Percentiles rank a stretch among this genome's conserved stretches.
Evolutionary conservation across 2,888 invertebrate genomes (phyloP).

Genomic region (Ophion ventricosus): DNA sequence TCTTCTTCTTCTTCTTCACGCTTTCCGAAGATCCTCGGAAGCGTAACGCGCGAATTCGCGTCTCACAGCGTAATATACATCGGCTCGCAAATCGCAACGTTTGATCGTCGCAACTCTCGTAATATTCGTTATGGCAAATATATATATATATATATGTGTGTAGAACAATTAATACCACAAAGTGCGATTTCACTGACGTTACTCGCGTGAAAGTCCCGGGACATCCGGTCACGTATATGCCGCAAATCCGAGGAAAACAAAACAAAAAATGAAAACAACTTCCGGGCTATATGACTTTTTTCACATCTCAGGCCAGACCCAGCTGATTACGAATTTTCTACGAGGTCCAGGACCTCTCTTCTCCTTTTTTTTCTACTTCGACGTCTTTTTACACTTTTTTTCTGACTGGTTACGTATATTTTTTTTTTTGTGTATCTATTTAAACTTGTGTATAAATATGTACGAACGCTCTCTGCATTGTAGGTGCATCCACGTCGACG

Average conservation of each 20-base stretch:
- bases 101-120: conserved; percentile 58
- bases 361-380: neutral
- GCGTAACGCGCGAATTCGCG: conserved; percentile 73
- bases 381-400: conserved; percentile 35
- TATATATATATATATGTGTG: neutral
- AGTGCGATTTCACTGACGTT: conserved; percentile 57
- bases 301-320: neutral
- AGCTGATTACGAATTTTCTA: conserved; percentile 6
- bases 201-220: conserved; percentile 57
- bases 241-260: conserved; percentile 19
- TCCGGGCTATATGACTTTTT: conserved; percentile 13
- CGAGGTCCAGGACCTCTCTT: neutral
- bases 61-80: conserved; percentile 34
- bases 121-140: conserved; percentile 56
- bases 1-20: conserved; percentile 72
- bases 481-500: conserved; percentile 83
- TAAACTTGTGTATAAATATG: conserved; percentile 69
- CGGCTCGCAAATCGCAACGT: conserved; percentile 52
- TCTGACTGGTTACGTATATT: conserved; percentile 46
- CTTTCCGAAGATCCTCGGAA: conserved; percentile 80
- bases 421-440: conserved; percentile 20
- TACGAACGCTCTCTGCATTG: conserved; percentile 82
- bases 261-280: neutral
- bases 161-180: conserved; percentile 8
- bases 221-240: conserved; percentile 36